phyloP scores from a whole-genome alignment of 2,888 invertebrate genomes.

The Eristalis pertinax region DNA sequence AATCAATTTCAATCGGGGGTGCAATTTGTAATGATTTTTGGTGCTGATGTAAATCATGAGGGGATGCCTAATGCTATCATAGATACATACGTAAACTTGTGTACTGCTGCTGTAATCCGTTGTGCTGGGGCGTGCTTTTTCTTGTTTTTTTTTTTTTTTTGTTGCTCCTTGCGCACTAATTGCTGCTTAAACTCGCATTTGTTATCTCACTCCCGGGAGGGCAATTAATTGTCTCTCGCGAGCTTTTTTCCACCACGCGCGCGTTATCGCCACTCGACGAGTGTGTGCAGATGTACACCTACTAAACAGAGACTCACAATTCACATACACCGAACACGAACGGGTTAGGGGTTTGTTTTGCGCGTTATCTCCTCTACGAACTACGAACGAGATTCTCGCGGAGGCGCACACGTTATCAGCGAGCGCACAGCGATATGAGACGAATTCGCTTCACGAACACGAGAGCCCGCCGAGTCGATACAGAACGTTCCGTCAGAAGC shows the following conservation, averaged over 20 bases:
- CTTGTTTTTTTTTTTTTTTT: constrained; percentile 8
- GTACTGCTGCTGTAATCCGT: constrained; percentile 31
- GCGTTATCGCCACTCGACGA: constrained; percentile 23
- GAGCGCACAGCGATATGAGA: neutral
- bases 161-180: constrained; percentile 13
- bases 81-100: constrained; percentile 46
- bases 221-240: constrained; percentile 24
- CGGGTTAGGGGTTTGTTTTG: constrained; percentile 44
- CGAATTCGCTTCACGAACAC: too few relatives aligned
- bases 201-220: constrained; percentile 45
- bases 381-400: constrained; percentile 8
- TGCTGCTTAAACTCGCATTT: constrained; percentile 11
- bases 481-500: neutral
- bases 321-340: constrained; percentile 9
- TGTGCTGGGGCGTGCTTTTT: neutral
- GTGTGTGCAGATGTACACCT: constrained; percentile 17
- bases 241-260: constrained; percentile 4
- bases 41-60: constrained; percentile 1
- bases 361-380: constrained; percentile 13
- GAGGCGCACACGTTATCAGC: constrained; percentile 52
- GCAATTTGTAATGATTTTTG: constrained; percentile 42
- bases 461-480: neutral
- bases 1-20: constrained; percentile 51
- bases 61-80: neutral
- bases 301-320: neutral